Evolutionary conservation across 2,888 invertebrate species (phyloP).

Genomic region (Oligia latruncula): DNA sequence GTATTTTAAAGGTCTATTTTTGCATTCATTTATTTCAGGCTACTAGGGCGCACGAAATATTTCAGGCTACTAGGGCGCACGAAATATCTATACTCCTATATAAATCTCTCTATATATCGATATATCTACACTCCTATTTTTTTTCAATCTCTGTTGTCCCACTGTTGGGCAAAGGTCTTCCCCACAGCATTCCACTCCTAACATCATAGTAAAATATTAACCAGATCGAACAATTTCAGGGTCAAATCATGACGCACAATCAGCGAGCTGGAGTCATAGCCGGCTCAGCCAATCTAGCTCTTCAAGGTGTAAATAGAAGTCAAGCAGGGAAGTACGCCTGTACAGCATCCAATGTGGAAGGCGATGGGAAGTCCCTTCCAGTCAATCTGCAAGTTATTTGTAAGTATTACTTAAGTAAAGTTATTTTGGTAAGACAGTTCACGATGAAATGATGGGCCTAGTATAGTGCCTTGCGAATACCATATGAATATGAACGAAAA

Average conservation of each 20-base stretch:
- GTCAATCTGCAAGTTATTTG: constrained; percentile 97
- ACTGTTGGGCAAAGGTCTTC: not conserved
- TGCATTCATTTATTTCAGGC: not conserved
- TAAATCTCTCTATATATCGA: too few species aligned
- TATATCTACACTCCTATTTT: not conserved
- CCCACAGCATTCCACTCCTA: not conserved
- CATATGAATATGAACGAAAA: not conserved
- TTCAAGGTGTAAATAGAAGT: constrained; percentile 94
- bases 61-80: too few species aligned
- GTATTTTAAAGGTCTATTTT: not conserved
- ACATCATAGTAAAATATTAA: not conserved
- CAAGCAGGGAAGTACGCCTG: constrained; percentile 97
- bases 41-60: too few species aligned
- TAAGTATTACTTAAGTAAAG: constrained; percentile 89
- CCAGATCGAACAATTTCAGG: constrained; percentile 87
- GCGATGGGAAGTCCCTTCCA: constrained; percentile 95
- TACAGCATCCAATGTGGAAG: constrained; percentile 97
- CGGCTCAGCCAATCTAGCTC: constrained; percentile 94
- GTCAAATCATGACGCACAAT: constrained; percentile 95
- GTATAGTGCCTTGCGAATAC: not conserved
- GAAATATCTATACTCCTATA: too few species aligned
- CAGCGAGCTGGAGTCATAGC: constrained; percentile 96
- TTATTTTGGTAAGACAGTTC: not conserved
- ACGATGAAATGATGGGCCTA: not conserved
- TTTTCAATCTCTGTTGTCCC: not conserved